phyloP scores from a whole-genome alignment of 2,888 invertebrate species.

The Andrena chrysosceles region DNA sequence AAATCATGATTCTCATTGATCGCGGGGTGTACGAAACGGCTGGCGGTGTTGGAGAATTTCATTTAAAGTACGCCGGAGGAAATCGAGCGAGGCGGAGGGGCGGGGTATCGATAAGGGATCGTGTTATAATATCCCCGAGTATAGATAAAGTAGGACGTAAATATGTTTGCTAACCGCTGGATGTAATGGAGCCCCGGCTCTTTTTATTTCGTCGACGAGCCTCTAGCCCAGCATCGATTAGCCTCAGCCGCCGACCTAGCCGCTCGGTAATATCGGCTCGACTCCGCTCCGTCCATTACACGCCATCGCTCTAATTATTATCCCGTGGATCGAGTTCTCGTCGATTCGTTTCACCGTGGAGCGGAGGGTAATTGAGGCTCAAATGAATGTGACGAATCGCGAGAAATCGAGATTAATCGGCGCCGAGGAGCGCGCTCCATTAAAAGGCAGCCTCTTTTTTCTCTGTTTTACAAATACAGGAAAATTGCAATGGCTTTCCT shows the following conservation, averaged over 20 bases:
- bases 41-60: not conserved
- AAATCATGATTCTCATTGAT: not conserved
- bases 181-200: conserved; percentile 3
- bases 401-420: conserved; percentile 62
- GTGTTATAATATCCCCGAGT: conserved; percentile 14
- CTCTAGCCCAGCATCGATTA: conserved; percentile 30
- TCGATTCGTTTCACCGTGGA: conserved; percentile 45
- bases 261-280: conserved; percentile 49
- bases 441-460: not conserved
- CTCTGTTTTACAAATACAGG: not conserved
- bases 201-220: conserved; percentile 40
- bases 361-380: conserved; percentile 54
- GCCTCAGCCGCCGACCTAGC: conserved; percentile 21
- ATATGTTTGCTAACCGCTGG: conserved; percentile 25
- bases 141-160: conserved; percentile 26
- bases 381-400: conserved; percentile 65
- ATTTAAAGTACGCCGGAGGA: not conserved
- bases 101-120: not conserved
- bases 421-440: conserved; percentile 12
- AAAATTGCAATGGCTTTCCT: not conserved
- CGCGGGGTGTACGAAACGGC: not conserved
- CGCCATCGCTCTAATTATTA: conserved; percentile 66
- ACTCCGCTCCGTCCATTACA: conserved; percentile 61
- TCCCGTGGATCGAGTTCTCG: conserved; percentile 53
- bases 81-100: conserved; percentile 2